phyloP scores from a whole-genome alignment of 2,797 vertebrate genomes.

The Protosalanx chinensis region DNA sequence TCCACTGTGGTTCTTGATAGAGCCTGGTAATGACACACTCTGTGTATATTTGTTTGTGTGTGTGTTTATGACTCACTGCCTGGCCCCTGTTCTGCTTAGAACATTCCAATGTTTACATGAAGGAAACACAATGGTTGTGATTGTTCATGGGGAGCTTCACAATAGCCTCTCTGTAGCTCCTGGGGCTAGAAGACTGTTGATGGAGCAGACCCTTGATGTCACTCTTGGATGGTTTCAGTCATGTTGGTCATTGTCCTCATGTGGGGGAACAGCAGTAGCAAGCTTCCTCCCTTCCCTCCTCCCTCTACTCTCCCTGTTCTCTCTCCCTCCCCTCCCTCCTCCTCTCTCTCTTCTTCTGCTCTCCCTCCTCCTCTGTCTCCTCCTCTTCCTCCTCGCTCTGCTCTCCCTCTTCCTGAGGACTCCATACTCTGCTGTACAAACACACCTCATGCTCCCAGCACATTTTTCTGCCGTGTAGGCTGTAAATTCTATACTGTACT shows the following conservation, averaged over 20 bases:
- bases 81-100: slow-evolving; percentile 48
- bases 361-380: slow-evolving; percentile 13
- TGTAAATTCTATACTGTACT: slow-evolving; percentile 12
- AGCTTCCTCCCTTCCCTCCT: not conserved
- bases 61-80: slow-evolving; percentile 66
- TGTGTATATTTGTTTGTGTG: slow-evolving; percentile 30
- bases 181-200: slow-evolving; percentile 58
- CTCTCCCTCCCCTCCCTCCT: not conserved
- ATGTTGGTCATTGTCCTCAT: slow-evolving; percentile 37
- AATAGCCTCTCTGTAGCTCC: slow-evolving; percentile 56
- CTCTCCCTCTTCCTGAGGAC: slow-evolving; percentile 17
- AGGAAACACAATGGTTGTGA: slow-evolving; percentile 62
- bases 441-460: slow-evolving; percentile 56
- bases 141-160: slow-evolving; percentile 55
- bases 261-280: slow-evolving; percentile 20
- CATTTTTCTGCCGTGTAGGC: slow-evolving; percentile 65
- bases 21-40: slow-evolving; percentile 45
- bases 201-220: slow-evolving; percentile 59
- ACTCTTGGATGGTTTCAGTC: slow-evolving; percentile 51
- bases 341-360: slow-evolving; percentile 3
- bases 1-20: slow-evolving; percentile 45
- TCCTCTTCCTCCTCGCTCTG: not conserved
- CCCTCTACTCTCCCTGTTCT: slow-evolving; percentile 5
- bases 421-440: slow-evolving; percentile 46
- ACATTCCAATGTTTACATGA: slow-evolving; percentile 65